phyloP scores from a whole-genome alignment of 1,140 invertebrate species.

The Drosophila equinoxialis region DNA sequence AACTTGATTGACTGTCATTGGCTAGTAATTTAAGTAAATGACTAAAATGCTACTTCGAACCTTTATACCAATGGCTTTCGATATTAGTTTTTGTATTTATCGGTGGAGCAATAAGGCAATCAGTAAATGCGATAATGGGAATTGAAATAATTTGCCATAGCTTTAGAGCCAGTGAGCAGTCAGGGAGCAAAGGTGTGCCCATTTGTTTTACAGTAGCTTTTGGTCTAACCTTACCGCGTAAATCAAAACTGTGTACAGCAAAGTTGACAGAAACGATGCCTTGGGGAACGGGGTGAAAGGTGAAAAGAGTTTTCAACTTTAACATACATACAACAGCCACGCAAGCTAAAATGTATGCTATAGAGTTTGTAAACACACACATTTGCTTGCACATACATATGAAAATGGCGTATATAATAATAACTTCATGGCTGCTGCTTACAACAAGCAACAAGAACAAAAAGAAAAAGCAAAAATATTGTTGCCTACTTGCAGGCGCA shows the following conservation, averaged over 20 bases:
- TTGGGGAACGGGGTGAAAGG: slow-evolving; percentile 24
- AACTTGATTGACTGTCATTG: no score
- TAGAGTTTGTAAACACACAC: slow-evolving; percentile 63
- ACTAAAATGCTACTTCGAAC: not conserved
- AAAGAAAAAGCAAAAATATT: slow-evolving; percentile 48
- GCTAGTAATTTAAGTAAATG: not conserved
- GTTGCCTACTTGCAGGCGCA: slow-evolving; percentile 73
- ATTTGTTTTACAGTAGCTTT: slow-evolving; percentile 44
- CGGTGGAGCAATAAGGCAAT: slow-evolving; percentile 42
- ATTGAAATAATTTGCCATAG: slow-evolving; percentile 79
- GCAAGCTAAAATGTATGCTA: slow-evolving; percentile 71
- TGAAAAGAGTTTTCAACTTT: slow-evolving; percentile 61
- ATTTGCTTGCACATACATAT: slow-evolving; percentile 12
- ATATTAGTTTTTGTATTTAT: not conserved
- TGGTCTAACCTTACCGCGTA: slow-evolving; percentile 53
- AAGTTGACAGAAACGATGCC: slow-evolving; percentile 57
- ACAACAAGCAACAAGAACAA: slow-evolving; percentile 53
- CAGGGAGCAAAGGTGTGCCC: slow-evolving; percentile 42
- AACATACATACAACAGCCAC: slow-evolving; percentile 76
- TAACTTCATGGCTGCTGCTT: slow-evolving; percentile 58
- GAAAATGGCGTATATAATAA: slow-evolving; percentile 67
- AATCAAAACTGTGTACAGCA: slow-evolving; percentile 72
- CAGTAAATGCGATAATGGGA: slow-evolving; percentile 78
- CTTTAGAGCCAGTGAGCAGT: slow-evolving; percentile 51
- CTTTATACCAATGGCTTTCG: not conserved